Percentiles rank a stretch among this genome's conserved stretches.
Evolutionary conservation across 2,888 invertebrate genomes (phyloP).

Genomic region (Tenodera sinensis): DNA sequence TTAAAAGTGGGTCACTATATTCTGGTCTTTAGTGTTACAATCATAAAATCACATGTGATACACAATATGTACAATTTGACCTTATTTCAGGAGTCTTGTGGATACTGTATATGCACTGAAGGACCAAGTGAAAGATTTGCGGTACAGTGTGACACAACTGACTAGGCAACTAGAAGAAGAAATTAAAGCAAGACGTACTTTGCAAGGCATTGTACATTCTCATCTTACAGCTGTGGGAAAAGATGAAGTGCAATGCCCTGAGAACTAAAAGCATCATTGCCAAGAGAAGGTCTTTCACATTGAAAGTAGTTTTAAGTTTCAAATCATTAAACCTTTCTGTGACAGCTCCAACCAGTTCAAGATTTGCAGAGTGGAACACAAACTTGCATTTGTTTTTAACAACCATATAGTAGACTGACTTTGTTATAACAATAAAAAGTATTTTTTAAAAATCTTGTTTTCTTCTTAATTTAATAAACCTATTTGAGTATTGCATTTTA

Average conservation of each 20-base stretch:
- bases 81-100: slow-evolving; percentile 60
- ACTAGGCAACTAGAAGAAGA: slow-evolving; percentile 66
- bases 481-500: too few relatives aligned
- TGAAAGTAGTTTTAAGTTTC: neutral
- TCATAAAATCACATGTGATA: too few relatives aligned
- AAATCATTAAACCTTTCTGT: neutral
- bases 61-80: too few relatives aligned
- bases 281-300: neutral
- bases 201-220: slow-evolving; percentile 44
- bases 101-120: slow-evolving; percentile 73
- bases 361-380: neutral
- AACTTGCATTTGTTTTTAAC: neutral
- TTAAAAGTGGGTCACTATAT: too few relatives aligned
- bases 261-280: neutral
- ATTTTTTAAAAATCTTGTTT: too few relatives aligned
- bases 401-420: neutral
- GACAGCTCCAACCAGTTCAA: neutral
- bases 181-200: slow-evolving; percentile 51
- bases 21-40: too few relatives aligned
- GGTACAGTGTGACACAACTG: slow-evolving; percentile 56
- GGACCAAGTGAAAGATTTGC: slow-evolving; percentile 66
- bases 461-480: too few relatives aligned
- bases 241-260: slow-evolving; percentile 27
- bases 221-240: slow-evolving; percentile 14
- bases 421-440: neutral